phyloP scores from a whole-genome alignment of 2,113 vertebrate species.

The Colistium nudipinnis region DNA sequence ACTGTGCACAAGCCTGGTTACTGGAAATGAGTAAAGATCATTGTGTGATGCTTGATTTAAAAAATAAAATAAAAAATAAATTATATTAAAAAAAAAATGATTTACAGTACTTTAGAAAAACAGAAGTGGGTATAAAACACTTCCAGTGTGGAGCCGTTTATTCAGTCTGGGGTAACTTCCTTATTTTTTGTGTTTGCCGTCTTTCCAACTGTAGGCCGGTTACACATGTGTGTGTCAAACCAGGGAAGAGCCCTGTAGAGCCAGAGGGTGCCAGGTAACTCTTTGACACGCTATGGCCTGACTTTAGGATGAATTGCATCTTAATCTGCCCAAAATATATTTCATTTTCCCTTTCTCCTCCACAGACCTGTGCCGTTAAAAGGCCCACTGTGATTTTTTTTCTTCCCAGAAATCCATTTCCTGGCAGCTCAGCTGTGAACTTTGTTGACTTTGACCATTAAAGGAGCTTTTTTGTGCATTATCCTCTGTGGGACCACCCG shows the following conservation, averaged over 20 bases:
- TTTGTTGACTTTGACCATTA: slow-evolving; percentile 2
- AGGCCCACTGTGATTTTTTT: background rate
- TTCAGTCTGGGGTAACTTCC: slow-evolving; percentile 38
- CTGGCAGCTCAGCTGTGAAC: slow-evolving; percentile 1
- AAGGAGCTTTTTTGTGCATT: slow-evolving; percentile 11
- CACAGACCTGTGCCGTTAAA: background rate
- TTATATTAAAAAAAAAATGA: slow-evolving; percentile 23
- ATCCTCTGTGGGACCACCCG: background rate
- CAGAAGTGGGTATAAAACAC: slow-evolving; percentile 47
- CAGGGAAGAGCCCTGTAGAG: no score
- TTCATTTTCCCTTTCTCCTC: background rate
- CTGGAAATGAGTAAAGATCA: slow-evolving; percentile 4
- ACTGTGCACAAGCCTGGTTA: background rate
- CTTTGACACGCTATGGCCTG: background rate
- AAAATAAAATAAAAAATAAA: no score
- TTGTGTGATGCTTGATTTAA: no score
- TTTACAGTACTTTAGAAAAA: slow-evolving; percentile 45
- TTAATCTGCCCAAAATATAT: background rate
- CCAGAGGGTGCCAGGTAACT: no score
- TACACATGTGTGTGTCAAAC: no score
- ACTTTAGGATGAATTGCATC: background rate
- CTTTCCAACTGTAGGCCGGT: slow-evolving; percentile 9
- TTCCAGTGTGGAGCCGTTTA: background rate
- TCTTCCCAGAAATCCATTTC: background rate
- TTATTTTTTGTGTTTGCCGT: slow-evolving; percentile 22